These are phyloP conservation scores for Sebastes baramenuke DNA, from an alignment of 2,797 vertebrate genomes.

Conservation along the genomic window DNA sequence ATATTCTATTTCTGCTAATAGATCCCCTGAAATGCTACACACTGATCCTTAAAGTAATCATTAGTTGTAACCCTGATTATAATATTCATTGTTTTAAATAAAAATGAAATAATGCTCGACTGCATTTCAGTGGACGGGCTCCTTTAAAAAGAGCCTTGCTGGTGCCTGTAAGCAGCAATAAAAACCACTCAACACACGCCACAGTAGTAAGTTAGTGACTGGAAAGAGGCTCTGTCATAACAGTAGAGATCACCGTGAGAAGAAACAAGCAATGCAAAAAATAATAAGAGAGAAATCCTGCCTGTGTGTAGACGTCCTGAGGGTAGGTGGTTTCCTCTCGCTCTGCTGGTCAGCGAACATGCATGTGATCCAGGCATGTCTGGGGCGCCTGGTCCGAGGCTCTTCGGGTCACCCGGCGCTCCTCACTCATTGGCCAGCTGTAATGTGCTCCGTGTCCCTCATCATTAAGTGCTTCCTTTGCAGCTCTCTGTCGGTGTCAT, in stretches of 20 bases:
- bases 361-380: constrained; percentile 26
- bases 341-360: constrained; percentile 21
- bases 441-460: constrained; percentile 52
- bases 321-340: not conserved
- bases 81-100: not conserved
- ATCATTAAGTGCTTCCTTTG: constrained; percentile 64
- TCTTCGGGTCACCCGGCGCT: not conserved
- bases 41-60: not conserved
- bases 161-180: not conserved
- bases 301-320: not conserved
- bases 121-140: not conserved
- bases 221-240: constrained; percentile 15
- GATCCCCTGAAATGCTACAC: not conserved
- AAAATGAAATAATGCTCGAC: not conserved
- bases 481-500: constrained; percentile 64
- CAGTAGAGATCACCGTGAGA: not conserved
- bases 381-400: not conserved
- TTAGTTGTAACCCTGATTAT: not conserved
- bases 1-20: not conserved
- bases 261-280: not conserved
- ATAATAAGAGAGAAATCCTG: not conserved
- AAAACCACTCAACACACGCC: not conserved
- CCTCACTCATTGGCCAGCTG: constrained; percentile 39
- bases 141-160: not conserved
- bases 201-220: not conserved